Conservation (phyloP, 2,888 invertebrate species). For the Ceramica pisi region DNA sequence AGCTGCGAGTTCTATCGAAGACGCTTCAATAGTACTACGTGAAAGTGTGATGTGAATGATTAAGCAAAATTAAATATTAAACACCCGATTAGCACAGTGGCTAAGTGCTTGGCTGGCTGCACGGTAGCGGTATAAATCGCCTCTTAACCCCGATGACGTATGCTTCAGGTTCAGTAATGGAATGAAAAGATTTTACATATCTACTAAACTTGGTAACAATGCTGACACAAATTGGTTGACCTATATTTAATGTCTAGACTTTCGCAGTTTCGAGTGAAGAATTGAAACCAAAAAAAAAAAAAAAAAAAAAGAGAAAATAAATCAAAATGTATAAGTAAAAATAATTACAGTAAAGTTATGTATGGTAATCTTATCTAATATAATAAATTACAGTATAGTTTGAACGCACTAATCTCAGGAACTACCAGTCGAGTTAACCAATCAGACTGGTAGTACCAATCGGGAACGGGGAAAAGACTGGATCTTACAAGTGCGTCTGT, state of each 20-base stretch:
- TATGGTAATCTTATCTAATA: too few relatives aligned
- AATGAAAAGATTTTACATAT: background rate
- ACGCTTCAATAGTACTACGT: slow-evolving; percentile 16
- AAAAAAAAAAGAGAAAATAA: too few relatives aligned
- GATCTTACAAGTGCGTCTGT: too few relatives aligned
- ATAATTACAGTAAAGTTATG: too few relatives aligned
- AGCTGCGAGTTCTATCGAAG: slow-evolving; percentile 1
- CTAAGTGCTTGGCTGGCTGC: slow-evolving; percentile 26
- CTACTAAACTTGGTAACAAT: background rate
- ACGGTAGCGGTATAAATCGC: slow-evolving; percentile 14
- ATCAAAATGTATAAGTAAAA: too few relatives aligned
- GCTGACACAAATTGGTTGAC: slow-evolving; percentile 9
- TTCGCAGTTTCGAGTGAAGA: too few relatives aligned
- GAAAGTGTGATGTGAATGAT: slow-evolving; percentile 35
- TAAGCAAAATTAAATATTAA: slow-evolving; percentile 41
- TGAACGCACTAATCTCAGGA: too few relatives aligned
- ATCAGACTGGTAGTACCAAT: too few relatives aligned
- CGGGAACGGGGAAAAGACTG: too few relatives aligned
- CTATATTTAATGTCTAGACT: background rate
- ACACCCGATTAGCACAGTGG: slow-evolving; percentile 32
- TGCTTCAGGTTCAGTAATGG: slow-evolving; percentile 2
- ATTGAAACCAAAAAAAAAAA: too few relatives aligned
- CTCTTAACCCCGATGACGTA: slow-evolving; percentile 30
- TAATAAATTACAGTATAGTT: too few relatives aligned
- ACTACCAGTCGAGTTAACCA: too few relatives aligned